Percentiles rank a stretch among this genome's conserved stretches.
Evolutionary conservation across 1,140 invertebrate genomes (phyloP).

Genomic region (Polyergus mexicanus): DNA sequence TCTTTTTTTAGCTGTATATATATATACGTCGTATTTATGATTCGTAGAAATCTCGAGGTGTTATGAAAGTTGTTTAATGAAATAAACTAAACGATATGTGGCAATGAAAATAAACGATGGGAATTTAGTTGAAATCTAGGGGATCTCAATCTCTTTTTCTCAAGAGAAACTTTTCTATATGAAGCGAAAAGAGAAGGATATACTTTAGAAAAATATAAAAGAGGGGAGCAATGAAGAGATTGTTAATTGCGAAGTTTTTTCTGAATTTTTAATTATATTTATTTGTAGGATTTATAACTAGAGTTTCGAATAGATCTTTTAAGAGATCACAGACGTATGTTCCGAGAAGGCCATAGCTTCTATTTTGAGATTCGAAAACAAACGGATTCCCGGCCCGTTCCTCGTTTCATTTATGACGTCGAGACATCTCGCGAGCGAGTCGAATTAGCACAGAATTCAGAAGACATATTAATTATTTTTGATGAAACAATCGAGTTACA

Average conservation of each 20-base stretch:
- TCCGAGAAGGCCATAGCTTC: conserved; percentile 72
- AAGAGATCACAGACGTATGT: conserved; percentile 69
- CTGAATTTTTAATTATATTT: conserved; percentile 5
- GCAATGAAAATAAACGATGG: not conserved
- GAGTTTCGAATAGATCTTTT: conserved; percentile 63
- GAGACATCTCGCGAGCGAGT: conserved; percentile 19
- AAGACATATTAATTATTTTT: conserved; percentile 31
- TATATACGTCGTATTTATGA: conserved; percentile 5
- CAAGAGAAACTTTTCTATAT: not conserved
- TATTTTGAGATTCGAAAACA: conserved; percentile 82
- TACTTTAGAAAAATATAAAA: not conserved
- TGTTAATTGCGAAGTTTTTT: not conserved
- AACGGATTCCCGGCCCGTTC: conserved; percentile 74
- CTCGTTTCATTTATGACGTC: conserved; percentile 57
- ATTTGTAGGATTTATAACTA: conserved; percentile 12
- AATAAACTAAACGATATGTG: conserved; percentile 32
- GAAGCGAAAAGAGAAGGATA: not conserved
- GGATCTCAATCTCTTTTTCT: not conserved
- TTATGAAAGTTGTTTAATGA: not conserved
- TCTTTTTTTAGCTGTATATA: not conserved
- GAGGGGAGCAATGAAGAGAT: not conserved
- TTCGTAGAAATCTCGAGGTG: conserved; percentile 16
- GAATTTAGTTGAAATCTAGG: not conserved
- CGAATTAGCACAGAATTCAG: conserved; percentile 16
- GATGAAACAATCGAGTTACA: conserved; percentile 20